Evolutionary conservation across 2,888 invertebrate species (phyloP), one percentile per base, ranked within the genome.

Genomic region (Tachina lurida): DNA sequence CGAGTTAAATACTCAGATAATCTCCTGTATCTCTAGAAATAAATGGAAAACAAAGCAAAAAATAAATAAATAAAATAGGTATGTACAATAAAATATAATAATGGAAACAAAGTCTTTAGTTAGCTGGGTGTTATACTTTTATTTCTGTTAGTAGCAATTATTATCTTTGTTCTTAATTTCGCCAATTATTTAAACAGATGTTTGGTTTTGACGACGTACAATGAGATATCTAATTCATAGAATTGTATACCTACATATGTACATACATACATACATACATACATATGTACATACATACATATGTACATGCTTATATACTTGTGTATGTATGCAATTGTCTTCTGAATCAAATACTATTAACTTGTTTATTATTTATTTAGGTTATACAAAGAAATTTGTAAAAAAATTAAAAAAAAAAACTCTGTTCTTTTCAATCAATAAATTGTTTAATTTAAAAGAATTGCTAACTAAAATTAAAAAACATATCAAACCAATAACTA

Each of bases 141-240:
- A 49, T 22, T 49, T 49, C 47, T 67, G 8, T 31, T 47, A 43
- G 43, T 12, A 62, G 17, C 52, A 54, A 41, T 63, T 62, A 19
- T 49, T 73, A 13, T 56, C 4, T 65, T 54, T 58, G 22, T 45
- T 70, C 17, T 78, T 41, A 47, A 74, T 31, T 60, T 63, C 75
- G 65, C 78, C 60, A 85, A 79, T 86, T 82, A 79, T 86, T 86
- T 86, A 79, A 71, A 86, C 85, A 86, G 85, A 82, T 86, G 85
- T 86, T 86, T 85, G 70, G 70, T 63, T 58, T 71, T 45, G 62
- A 49, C 45, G 54, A 19, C 39, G 45, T 49, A 81, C 75, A 75
- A 81, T 62, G n/a, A 45, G 0, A 31, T 31, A 31, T 31, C 31
- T 31, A 31, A 31, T 7, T 7, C 31, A 31, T 31, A 31, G 31